phyloP scores from a whole-genome alignment of 2,888 invertebrate species.

The Sycophila texana region DNA sequence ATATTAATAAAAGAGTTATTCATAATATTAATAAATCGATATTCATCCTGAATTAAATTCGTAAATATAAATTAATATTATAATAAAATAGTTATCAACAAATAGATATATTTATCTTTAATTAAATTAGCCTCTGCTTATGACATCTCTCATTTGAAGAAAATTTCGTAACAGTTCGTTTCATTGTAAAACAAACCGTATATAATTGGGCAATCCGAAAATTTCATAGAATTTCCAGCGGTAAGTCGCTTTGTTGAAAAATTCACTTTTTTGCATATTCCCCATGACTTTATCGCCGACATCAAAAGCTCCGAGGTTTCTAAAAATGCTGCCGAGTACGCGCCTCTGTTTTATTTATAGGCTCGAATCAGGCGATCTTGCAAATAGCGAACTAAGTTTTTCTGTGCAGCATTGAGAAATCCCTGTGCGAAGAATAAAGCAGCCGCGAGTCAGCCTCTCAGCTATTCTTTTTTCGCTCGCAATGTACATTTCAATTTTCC shows the following conservation, averaged over 20 bases:
- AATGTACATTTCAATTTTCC: conserved; percentile 23
- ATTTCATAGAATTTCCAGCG: too few species aligned
- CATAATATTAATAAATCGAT: too few species aligned
- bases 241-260: too few species aligned
- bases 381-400: conserved; percentile 31
- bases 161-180: background rate
- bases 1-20: too few species aligned
- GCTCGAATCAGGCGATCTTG: conserved; percentile 20
- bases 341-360: conserved; percentile 40
- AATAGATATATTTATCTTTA: too few species aligned
- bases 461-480: background rate
- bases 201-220: too few species aligned
- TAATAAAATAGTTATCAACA: too few species aligned
- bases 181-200: too few species aligned
- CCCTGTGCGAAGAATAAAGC: background rate
- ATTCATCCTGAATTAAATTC: too few species aligned
- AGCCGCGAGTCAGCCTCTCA: background rate
- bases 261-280: too few species aligned
- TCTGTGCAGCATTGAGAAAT: background rate
- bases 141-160: background rate
- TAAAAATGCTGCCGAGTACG: background rate
- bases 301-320: conserved; percentile 4
- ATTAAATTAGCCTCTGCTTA: too few species aligned
- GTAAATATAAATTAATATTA: too few species aligned
- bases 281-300: background rate